Evolutionary conservation across 1,140 invertebrate species (phyloP).

Genomic region (Ceratoteleas bidentatus): DNA sequence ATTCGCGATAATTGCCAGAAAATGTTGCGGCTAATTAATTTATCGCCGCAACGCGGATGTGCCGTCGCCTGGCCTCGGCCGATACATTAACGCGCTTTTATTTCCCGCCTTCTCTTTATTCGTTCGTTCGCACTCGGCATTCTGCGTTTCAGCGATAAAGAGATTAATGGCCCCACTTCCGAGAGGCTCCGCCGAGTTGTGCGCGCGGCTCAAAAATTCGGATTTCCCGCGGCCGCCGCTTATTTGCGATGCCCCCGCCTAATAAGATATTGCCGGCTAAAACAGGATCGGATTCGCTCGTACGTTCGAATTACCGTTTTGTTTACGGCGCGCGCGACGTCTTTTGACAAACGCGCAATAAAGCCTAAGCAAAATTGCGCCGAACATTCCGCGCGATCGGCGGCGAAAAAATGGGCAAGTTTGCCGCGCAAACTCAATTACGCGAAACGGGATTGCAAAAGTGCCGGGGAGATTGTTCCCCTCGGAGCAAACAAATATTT

Average conservation of each 20-base stretch:
- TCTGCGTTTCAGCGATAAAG: constrained; percentile 62
- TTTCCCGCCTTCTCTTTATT: constrained; percentile 42
- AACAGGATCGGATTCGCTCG: constrained; percentile 55
- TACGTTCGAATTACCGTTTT: constrained; percentile 30
- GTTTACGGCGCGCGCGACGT: constrained; percentile 32
- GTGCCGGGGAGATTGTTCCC: too few species aligned
- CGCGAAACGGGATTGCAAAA: too few species aligned
- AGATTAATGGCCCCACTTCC: constrained; percentile 62
- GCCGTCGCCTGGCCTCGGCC: too few species aligned
- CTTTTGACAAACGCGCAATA: constrained; percentile 37
- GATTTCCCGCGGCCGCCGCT: constrained; percentile 54
- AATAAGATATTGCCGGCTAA: constrained; percentile 60
- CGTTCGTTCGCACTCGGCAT: constrained; percentile 56
- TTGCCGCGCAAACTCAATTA: too few species aligned
- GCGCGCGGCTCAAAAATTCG: constrained; percentile 35
- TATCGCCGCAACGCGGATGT: constrained; percentile 17
- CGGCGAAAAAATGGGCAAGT: too few species aligned
- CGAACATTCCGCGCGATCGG: constrained; percentile 12
- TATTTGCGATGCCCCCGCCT: constrained; percentile 63
- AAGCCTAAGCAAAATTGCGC: constrained; percentile 10
- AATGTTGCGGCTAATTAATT: constrained; percentile 31
- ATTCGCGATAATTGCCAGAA: constrained; percentile 38
- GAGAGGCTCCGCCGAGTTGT: constrained; percentile 50
- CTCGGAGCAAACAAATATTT: too few species aligned
- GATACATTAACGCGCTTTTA: too few species aligned